Evolutionary conservation across 2,113 vertebrate genomes (phyloP).

Genomic region (Merops nubicus): DNA sequence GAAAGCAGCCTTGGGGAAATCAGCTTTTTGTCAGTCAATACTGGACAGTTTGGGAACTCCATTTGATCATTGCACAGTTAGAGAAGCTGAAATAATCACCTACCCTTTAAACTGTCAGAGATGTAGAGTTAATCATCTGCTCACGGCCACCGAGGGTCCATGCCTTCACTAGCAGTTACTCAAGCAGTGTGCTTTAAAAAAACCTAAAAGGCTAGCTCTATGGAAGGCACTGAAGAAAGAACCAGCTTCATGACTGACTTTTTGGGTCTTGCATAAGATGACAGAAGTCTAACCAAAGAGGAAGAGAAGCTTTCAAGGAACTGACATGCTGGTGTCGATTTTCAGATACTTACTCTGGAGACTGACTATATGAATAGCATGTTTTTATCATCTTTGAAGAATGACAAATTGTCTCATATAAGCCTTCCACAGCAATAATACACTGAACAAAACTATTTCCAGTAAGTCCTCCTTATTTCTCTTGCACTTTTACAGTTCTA

Average conservation of each 20-base stretch:
- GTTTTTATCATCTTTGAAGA: background rate
- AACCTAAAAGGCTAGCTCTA: background rate
- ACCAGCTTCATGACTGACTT: background rate
- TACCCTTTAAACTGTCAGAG: background rate
- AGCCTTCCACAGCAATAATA: background rate
- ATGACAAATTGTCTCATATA: background rate
- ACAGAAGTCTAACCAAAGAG: background rate
- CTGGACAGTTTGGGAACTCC: background rate
- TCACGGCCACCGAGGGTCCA: background rate
- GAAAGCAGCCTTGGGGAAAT: conserved; percentile 45
- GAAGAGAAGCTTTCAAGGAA: background rate
- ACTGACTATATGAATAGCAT: accelerated
- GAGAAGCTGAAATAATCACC: background rate
- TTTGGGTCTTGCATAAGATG: background rate
- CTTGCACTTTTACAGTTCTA: background rate
- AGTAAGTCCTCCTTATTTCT: background rate
- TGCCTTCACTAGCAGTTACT: background rate
- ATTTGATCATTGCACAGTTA: background rate
- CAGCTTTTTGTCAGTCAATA: conserved; percentile 27
- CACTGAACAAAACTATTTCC: background rate
- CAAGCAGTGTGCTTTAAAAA: background rate
- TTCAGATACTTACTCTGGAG: background rate
- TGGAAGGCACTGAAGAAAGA: background rate
- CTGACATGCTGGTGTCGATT: background rate
- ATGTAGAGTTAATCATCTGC: background rate